Evolutionary conservation across 2,888 invertebrate genomes (phyloP), one percentile per base, ranked within the genome.

Genomic region (Yponomeuta evonymella): DNA sequence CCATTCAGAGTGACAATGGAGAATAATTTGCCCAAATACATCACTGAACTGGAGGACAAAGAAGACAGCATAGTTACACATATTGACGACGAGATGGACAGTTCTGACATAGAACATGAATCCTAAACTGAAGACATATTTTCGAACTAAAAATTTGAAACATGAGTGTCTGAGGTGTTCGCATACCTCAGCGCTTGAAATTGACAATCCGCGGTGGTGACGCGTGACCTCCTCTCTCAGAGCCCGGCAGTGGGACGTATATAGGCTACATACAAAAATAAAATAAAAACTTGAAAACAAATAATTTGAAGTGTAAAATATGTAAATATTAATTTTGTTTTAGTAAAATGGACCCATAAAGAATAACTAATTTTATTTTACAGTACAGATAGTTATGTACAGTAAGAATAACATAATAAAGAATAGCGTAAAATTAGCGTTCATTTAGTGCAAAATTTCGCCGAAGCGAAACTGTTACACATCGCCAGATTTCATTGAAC

Each of bases 1-100:
- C 93, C 94, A 15, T 96, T 95, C 79, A 85, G 93, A 73, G 92
- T 93, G 2, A 94, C 95, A 15, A 91, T 95, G 83, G 95, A 96
- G 78, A 94, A 93, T 74, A 94, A 93, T 76, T 81, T 95, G 75
- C 90, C 90, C 0, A 90, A 89, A 73, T 87, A 81, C 72, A 82
- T 90, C 1, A 79, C 87, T 6, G 81, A 83, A 48, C 77, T 86
- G 4, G 87, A 87, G 70, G 85, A 86, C n/a, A 88, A 83, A 48
- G 87, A 88, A 70, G 83, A 85, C 33, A 76, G 73, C 12, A 79
- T 83, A 30, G 80, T 78, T 70, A 78, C 85, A 15, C 85, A 84
- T 70, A 83, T 88, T 6, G 66, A 70, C 36, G 70, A 58, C n/a
- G 67, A 58, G 43, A 65, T 48, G 6, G 70, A 71, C 5, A 33